Evolutionary conservation across 2,888 invertebrate genomes (phyloP), one percentile per base, ranked within the genome.

Genomic region (Dexiosoma caninum): DNA sequence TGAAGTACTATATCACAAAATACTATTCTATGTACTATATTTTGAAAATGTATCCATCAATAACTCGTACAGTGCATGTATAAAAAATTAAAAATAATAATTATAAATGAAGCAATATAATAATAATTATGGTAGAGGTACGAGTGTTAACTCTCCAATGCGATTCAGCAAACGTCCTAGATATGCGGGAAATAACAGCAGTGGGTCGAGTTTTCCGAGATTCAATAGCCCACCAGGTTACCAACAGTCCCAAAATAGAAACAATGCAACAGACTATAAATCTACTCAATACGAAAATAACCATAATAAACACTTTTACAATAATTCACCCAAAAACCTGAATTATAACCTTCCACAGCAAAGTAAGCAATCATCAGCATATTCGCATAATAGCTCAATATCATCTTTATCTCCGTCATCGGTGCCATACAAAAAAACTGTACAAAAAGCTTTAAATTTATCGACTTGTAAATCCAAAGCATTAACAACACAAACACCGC

Each of bases 131-230:
- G 2, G 40, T 0, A 64, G 32, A 40, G 9, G 5, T 5, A 6
- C 44, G 6, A 12, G 40, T n/a, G 14, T 32, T 2, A 57, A 77
- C 2, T 6, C 49, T 14, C 0, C 57, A 27, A 71, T 42, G 10
- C 46, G 70, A 51, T 71, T 57, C 64, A 78, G 51, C 9, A 64
- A 78, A 14, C 53, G 57, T n/a, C n/a, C 64, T 3, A 46, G 77
- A 64, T 78, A 57, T 51, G 57, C 40, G 2, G n/a, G 2, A 40
- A 71, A 66, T 42, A 66, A 4, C 40, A 23, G 9, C 30, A 42
- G 46, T 21, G 19, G 10, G 7, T 62, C 30, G 4, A 57, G 12
- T 7, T 23, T 37, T 3, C 19, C 64, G 1, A 69, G 53, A 53
- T 69, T 19, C 27, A 32, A 16, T n/a, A 57, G 64, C n/a, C 42